Percentiles rank a stretch among this genome's conserved stretches.
Evolutionary conservation across 2,797 vertebrate species (phyloP).

Genomic region (Rachycentron canadum): DNA sequence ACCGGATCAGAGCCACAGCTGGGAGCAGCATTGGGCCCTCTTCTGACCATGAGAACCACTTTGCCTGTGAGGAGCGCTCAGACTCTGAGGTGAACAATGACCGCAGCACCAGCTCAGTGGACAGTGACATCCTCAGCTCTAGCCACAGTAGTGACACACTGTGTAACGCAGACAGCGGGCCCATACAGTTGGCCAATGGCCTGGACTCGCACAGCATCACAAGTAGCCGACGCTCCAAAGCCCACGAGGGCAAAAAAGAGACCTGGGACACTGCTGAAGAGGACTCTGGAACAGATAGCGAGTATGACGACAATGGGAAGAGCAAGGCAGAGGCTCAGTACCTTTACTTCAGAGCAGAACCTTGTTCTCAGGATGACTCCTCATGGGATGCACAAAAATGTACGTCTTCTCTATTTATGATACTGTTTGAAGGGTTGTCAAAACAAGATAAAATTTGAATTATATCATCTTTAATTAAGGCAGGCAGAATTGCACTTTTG

Average conservation of each 20-base stretch:
- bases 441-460: not conserved
- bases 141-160: constrained; percentile 99
- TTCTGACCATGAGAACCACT: constrained; percentile 91
- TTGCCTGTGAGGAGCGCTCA: constrained; percentile 93
- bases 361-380: constrained; percentile 88
- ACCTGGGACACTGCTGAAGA: constrained; percentile 99
- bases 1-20: constrained; percentile 84
- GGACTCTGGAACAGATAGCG: constrained; percentile 98
- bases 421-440: not conserved
- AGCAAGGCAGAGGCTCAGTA: constrained; percentile 91
- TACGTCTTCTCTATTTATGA: constrained; percentile 75
- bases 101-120: constrained; percentile 98
- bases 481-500: not conserved
- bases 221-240: constrained; percentile 97
- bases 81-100: constrained; percentile 99
- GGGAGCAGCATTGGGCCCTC: constrained; percentile 65
- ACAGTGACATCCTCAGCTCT: constrained; percentile 99
- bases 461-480: not conserved
- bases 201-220: constrained; percentile 98
- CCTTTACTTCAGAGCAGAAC: constrained; percentile 94
- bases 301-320: constrained; percentile 98
- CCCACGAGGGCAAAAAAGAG: constrained; percentile 97
- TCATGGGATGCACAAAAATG: constrained; percentile 92
- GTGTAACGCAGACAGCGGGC: constrained; percentile 94
- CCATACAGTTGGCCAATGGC: constrained; percentile 94